phyloP scores from a whole-genome alignment of 1,140 invertebrate species.

The Drosophila carrolli region DNA sequence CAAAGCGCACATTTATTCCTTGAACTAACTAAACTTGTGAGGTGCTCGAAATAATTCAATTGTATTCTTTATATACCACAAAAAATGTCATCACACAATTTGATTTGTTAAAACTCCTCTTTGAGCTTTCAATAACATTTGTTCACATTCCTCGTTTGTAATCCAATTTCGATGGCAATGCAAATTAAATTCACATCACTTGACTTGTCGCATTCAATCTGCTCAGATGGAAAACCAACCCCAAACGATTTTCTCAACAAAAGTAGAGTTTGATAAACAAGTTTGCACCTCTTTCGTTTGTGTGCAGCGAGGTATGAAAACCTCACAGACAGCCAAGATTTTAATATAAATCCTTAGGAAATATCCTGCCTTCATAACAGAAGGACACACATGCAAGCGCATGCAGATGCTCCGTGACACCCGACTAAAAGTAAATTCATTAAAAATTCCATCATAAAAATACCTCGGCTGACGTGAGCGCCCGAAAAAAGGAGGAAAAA shows the following conservation, averaged over 20 bases:
- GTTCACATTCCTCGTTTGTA: conserved; percentile 42
- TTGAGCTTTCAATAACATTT: conserved; percentile 41
- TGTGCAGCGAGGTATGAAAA: conserved; percentile 53
- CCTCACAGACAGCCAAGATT: conserved; percentile 25
- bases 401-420: conserved; percentile 67
- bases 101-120: conserved; percentile 36
- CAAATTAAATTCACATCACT: conserved; percentile 79
- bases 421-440: conserved; percentile 80
- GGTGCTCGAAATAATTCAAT: conserved; percentile 22
- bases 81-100: conserved; percentile 30
- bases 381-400: conserved; percentile 26
- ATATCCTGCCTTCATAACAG: conserved; percentile 16
- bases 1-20: background rate
- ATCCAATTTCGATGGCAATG: conserved; percentile 72
- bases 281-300: conserved; percentile 76
- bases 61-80: conserved; percentile 17
- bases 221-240: conserved; percentile 47
- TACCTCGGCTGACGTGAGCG: conserved; percentile 46
- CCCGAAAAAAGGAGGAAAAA: conserved; percentile 26
- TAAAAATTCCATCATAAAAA: conserved; percentile 82
- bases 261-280: conserved; percentile 71
- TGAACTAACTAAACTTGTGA: background rate
- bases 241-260: conserved; percentile 31
- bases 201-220: conserved; percentile 80
- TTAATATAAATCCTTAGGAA: conserved; percentile 42